Evolutionary conservation across 2,888 invertebrate species (phyloP).

Genomic region (Ichneumoninae sp.): DNA sequence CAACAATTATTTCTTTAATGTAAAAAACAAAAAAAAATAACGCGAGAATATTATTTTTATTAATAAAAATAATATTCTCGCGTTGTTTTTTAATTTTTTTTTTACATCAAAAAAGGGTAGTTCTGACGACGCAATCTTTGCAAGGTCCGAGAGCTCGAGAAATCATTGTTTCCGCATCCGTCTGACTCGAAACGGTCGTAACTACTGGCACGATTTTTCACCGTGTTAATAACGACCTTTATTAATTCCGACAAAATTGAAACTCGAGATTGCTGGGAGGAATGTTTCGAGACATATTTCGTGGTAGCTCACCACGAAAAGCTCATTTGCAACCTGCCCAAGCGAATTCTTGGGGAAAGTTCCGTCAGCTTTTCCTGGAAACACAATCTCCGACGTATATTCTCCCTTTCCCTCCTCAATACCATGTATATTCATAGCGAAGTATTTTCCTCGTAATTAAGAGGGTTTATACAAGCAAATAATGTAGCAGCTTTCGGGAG

Average conservation of each 20-base stretch:
- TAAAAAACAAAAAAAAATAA: no score
- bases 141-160: no score
- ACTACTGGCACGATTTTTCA: neutral
- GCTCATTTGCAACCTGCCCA: neutral
- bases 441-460: neutral
- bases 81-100: no score
- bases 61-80: neutral
- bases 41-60: neutral
- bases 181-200: no score
- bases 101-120: no score
- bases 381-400: neutral
- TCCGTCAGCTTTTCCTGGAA: neutral
- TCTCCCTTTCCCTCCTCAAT: neutral
- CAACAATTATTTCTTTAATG: no score
- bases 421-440: neutral
- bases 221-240: neutral
- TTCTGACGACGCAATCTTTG: no score
- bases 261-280: neutral
- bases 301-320: conserved; percentile 1
- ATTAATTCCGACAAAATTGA: neutral
- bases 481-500: neutral
- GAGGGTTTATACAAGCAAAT: neutral
- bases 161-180: no score
- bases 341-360: neutral
- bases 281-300: neutral